Percentiles rank a stretch among this genome's conserved stretches.
Evolutionary conservation across 2,113 vertebrate genomes (phyloP).

Genomic region (Sapayoa aenigma): DNA sequence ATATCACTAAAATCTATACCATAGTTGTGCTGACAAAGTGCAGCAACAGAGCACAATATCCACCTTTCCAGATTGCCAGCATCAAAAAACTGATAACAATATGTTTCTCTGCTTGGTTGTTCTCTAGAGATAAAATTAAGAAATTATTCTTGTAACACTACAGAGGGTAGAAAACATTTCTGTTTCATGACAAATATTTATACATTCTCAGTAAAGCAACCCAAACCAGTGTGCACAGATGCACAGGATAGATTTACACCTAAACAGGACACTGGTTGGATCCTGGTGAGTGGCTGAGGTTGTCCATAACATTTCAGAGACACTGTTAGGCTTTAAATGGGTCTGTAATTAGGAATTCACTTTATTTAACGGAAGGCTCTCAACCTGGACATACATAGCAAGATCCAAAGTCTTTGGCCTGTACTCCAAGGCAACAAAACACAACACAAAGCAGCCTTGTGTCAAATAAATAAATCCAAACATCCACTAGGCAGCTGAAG

Average conservation of each 20-base stretch:
- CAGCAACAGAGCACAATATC: background rate
- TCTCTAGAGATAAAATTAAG: conserved; percentile 11
- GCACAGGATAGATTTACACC: background rate
- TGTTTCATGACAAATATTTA: background rate
- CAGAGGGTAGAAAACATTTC: background rate
- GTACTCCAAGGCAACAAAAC: background rate
- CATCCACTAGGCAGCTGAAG: background rate
- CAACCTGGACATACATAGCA: background rate
- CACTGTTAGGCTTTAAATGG: background rate
- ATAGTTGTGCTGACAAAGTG: background rate
- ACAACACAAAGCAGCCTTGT: background rate
- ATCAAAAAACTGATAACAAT: background rate
- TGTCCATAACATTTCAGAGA: background rate
- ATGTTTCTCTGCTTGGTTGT: background rate
- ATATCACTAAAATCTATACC: background rate
- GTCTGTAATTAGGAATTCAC: background rate
- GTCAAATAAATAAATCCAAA: background rate
- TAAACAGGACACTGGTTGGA: background rate
- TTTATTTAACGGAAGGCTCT: background rate
- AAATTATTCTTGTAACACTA: background rate
- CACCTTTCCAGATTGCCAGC: conserved; percentile 4
- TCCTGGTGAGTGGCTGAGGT: background rate
- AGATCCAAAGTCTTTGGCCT: background rate
- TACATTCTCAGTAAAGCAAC: background rate
- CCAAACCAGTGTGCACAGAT: background rate